Evolutionary conservation across 1,140 invertebrate genomes (phyloP), one percentile per base, ranked within the genome.

Genomic region (Aphis craccivora): DNA sequence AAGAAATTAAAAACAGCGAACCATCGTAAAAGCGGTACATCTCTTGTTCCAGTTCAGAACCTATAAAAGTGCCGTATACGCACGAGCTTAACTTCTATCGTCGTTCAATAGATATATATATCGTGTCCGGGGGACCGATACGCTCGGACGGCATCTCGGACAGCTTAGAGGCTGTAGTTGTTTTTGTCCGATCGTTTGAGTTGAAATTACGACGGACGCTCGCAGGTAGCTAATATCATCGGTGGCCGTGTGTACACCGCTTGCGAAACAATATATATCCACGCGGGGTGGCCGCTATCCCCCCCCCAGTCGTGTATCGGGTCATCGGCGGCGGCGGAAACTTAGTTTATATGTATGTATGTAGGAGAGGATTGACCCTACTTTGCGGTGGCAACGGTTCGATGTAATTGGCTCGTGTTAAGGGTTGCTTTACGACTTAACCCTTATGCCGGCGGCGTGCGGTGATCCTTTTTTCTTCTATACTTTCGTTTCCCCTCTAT

Each of bases 401-500:
- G 91, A 93, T 93, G 91, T 93, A 93, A 93, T 93, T 93, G 91
- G 91, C 81, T 84, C 91, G 91, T 93, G 91, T 93, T 93, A 93
- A 93, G 91, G 91, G 91, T 93, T 93, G 91, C 91, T 93, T 93
- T 93, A 93, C 91, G 91, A 93, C 91, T 93, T 93, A 93, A 93
- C 91, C 91, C 91, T 93, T 93, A 86, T 93, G 81, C 81, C 81
- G 37, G 30, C 51, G 30, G 76, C 43, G 48, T 9, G 81, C 76
- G 48, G n/a, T 43, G 91, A 93, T 93, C 91, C 76, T 93, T 93
- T 93, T 93, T 53, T 93, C 23, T n/a, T 84, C 60, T 76, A 76
- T 76, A 76, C 60, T 76, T 76, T 76, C 60, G n/a, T 18, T 8
- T 11, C 11, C 67, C 25, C 35, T 7, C 45, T 2, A 5, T 48